Evolutionary conservation across 2,113 vertebrate genomes (phyloP).

Genomic region (Chloebia gouldiae): DNA sequence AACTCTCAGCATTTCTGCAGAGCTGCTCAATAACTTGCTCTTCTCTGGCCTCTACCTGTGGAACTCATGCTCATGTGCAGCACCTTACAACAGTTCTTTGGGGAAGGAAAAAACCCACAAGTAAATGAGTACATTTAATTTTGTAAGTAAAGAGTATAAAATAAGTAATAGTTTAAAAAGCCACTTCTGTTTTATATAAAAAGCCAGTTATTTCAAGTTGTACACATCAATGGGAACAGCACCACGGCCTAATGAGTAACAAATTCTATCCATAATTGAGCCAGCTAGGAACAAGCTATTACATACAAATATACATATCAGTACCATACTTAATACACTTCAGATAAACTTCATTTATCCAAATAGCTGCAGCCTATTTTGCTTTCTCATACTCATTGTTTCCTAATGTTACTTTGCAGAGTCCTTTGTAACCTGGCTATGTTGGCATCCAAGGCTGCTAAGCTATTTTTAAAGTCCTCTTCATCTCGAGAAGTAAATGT

Average conservation of each 20-base stretch:
- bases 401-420: conserved; percentile 74
- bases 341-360: neutral
- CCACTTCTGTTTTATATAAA: neutral
- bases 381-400: conserved; percentile 59
- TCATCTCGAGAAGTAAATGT: conserved; percentile 89
- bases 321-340: neutral
- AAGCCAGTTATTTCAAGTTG: neutral
- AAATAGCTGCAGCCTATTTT: neutral
- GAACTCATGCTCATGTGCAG: neutral
- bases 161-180: neutral
- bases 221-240: neutral
- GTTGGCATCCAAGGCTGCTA: conserved; percentile 90
- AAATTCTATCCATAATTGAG: conserved; percentile 53
- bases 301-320: neutral
- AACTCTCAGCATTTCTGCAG: neutral
- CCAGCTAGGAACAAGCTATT: neutral
- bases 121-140: neutral
- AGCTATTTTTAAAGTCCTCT: conserved; percentile 84
- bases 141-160: neutral
- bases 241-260: conserved; percentile 10
- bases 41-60: neutral
- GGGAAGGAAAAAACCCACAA: neutral
- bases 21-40: neutral
- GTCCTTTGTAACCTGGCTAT: conserved; percentile 88
- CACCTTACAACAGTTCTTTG: neutral